These are phyloP conservation scores for Sebastes dallii DNA, from an alignment of 2,797 vertebrate species.

Conservation along the genomic window DNA sequence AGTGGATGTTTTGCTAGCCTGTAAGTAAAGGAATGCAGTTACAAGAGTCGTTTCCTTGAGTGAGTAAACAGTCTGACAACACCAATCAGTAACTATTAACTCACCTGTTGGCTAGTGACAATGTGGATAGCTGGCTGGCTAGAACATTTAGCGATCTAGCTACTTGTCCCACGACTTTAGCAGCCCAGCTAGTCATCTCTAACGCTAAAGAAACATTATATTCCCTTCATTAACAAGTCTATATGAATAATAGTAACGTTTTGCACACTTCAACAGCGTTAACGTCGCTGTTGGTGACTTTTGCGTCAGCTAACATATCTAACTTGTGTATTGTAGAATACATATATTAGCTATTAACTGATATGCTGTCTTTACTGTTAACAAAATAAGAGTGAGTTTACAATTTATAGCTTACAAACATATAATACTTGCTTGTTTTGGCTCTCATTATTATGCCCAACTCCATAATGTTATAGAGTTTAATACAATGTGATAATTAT, in stretches of 20 bases:
- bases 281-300: neutral
- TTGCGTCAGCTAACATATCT: neutral
- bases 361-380: neutral
- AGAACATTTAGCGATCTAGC: neutral
- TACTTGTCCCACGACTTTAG: neutral
- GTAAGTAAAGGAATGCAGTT: conserved; percentile 42
- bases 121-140: neutral
- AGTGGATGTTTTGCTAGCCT: neutral
- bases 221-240: neutral
- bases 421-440: neutral
- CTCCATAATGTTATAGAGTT: neutral
- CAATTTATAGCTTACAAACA: neutral
- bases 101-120: neutral
- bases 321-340: neutral
- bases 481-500: neutral
- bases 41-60: conserved; percentile 23
- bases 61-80: conserved; percentile 30
- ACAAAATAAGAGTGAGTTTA: neutral
- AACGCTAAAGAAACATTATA: neutral
- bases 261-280: neutral
- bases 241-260: neutral
- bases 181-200: neutral
- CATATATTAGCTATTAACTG: neutral
- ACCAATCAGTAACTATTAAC: accelerated
- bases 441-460: neutral